phyloP scores from a whole-genome alignment of 23 tunicate genomes.

The Styela plicata region DNA sequence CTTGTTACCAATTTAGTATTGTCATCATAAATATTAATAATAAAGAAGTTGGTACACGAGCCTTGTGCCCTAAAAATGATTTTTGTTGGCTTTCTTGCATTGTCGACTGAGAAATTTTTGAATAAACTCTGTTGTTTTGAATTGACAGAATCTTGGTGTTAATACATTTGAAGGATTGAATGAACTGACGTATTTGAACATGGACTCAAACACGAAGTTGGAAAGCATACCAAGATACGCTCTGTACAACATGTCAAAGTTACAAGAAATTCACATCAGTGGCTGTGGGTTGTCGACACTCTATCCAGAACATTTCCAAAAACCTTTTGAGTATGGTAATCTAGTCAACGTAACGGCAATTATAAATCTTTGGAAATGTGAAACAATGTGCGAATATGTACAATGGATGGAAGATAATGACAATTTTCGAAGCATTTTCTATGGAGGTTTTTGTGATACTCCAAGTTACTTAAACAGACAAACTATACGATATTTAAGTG shows the following conservation, averaged over 20 bases:
- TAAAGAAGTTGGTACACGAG: too few species aligned
- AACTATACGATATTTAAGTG: not conserved
- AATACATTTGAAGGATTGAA: too few species aligned
- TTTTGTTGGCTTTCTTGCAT: too few species aligned
- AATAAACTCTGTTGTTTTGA: too few species aligned
- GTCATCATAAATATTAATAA: too few species aligned
- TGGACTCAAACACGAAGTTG: not conserved
- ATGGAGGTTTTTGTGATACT: not conserved
- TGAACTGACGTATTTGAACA: not conserved
- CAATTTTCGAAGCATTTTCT: not conserved
- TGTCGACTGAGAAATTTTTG: too few species aligned
- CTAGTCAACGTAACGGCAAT: not conserved
- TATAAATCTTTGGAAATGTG: not conserved
- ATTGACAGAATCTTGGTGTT: too few species aligned
- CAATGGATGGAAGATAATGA: not conserved
- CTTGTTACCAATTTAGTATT: too few species aligned
- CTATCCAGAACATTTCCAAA: not conserved
- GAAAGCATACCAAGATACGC: not conserved
- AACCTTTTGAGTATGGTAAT: not conserved
- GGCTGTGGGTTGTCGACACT: not conserved
- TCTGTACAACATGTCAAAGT: not conserved
- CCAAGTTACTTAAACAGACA: not conserved
- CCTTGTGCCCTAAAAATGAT: too few species aligned
- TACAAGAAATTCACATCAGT: not conserved
- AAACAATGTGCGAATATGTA: not conserved